Evolutionary conservation across 2,113 vertebrate genomes (phyloP), one percentile per base, ranked within the genome.

Genomic region (Stigmatopora argus): DNA sequence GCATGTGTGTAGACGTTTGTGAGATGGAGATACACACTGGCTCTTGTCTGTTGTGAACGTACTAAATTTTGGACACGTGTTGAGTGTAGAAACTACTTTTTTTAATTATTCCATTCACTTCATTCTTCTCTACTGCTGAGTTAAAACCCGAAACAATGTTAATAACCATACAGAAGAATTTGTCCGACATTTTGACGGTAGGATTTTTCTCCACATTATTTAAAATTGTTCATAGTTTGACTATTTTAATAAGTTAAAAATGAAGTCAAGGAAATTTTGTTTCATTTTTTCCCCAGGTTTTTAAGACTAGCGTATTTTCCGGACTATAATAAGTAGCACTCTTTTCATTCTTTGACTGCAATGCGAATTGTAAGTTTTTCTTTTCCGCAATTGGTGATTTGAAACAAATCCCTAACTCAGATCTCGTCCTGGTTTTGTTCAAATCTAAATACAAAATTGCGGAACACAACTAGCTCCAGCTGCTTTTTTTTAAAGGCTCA

Each of bases 41-140:
- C 56, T 5, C 13, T 5, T 21, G n/a, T 45, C 60, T 53, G 67
- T 21, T 23, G 62, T 52, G 5, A 41, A 41, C 9, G 38, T 62
- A 65, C 63, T 52, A 63, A n/a, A 56, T 18, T 57, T 21, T 71
- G 62, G 74, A 67, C 66, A n/a, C 71, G 67, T 70, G 46, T 72
- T 67, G 83, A 72, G 75, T 5, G n/a, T 51, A 7, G 7, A 51
- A 21, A 19, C 4, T 11, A 8, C n/a, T 9, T 52, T 8, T 55
- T 26, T 46, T 19, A 14, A 21, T 11, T 6, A 31, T 5, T 31
- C 5, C 23, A 8, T 31, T 14, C 21, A 19, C 19, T 23, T 53
- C 11, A 53, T 31, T 19, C n/a, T n/a, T 56, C 12, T 2, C 4
- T 53, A 21, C 9, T 5, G 51, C 19, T 53, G 51, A 53, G 19